A percentile compares a stretch with the other conserved stretches of the same genome.
phyloP scores from a whole-genome alignment of 1,140 invertebrate species.

The Zaprionus kolodkinae region DNA sequence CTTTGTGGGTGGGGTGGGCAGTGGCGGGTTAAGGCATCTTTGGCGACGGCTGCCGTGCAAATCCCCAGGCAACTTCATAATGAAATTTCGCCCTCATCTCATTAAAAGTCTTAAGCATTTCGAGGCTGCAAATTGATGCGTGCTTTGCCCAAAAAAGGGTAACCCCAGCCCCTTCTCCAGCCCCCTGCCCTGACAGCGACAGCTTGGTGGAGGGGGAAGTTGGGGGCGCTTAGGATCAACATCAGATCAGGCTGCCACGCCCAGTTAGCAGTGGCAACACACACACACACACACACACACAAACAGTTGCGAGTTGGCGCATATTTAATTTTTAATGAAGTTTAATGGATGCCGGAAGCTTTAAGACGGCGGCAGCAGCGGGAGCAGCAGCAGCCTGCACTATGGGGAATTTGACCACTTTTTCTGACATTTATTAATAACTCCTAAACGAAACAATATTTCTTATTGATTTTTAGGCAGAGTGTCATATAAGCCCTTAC shows the following conservation, averaged over 20 bases:
- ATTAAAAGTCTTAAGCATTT: slow-evolving; percentile 82
- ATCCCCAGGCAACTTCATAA: slow-evolving; percentile 76
- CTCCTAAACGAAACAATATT: too few relatives aligned
- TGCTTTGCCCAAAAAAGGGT: slow-evolving; percentile 54
- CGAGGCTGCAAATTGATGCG: slow-evolving; percentile 65
- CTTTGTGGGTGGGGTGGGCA: too few relatives aligned
- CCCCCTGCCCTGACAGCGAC: not conserved
- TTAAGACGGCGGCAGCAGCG: slow-evolving; percentile 49
- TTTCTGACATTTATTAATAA: too few relatives aligned
- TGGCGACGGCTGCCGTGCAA: slow-evolving; percentile 36
- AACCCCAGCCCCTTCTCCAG: not conserved
- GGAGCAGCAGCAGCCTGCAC: too few relatives aligned
- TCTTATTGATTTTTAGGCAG: too few relatives aligned
- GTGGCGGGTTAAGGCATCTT: slow-evolving; percentile 49
- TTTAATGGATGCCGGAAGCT: slow-evolving; percentile 82
- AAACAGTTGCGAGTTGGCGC: slow-evolving; percentile 29
- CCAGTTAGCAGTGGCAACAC: slow-evolving; percentile 24
- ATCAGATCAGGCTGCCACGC: slow-evolving; percentile 56
- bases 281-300: not conserved
- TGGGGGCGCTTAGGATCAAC: slow-evolving; percentile 18
- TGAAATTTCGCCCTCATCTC: slow-evolving; percentile 84
- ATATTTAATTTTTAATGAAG: slow-evolving; percentile 82
- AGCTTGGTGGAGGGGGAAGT: not conserved
- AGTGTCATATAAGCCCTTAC: too few relatives aligned
- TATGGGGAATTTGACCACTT: too few relatives aligned